Percentiles rank a stretch among this genome's conserved stretches.
These are phyloP conservation scores for Agapornis canus DNA, from an alignment of 2,797 vertebrate genomes.

Conservation along the genomic window DNA sequence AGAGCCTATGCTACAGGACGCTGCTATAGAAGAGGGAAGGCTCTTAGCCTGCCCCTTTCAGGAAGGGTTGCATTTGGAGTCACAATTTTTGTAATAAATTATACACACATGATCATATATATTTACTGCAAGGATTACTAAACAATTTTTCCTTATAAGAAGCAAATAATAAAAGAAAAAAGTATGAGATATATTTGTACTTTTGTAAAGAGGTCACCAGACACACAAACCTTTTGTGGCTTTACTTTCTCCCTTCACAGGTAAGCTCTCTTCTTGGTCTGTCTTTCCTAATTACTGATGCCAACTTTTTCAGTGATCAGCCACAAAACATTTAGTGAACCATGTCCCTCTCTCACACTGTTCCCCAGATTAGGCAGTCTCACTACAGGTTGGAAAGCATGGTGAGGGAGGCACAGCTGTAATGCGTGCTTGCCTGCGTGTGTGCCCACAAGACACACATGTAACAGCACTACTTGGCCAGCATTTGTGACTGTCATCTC, in stretches of 20 bases:
- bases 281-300: neutral
- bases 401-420: fast-evolving
- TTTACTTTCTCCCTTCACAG: neutral
- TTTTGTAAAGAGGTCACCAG: neutral
- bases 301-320: neutral
- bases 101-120: neutral
- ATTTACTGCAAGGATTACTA: neutral
- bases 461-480: neutral
- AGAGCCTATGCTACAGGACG: fast-evolving
- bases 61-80: neutral
- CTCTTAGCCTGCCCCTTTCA: neutral
- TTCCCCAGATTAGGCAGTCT: too few relatives aligned
- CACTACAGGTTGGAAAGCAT: neutral
- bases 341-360: neutral
- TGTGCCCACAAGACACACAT: neutral
- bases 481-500: neutral
- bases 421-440: fast-evolving
- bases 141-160: neutral
- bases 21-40: neutral
- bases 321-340: neutral
- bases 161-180: neutral
- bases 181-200: neutral
- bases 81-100: neutral
- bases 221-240: neutral
- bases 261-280: neutral